Evolutionary conservation across 2,888 invertebrate genomes (phyloP), one percentile per base, ranked within the genome.

Genomic region (Cantharis rufa): DNA sequence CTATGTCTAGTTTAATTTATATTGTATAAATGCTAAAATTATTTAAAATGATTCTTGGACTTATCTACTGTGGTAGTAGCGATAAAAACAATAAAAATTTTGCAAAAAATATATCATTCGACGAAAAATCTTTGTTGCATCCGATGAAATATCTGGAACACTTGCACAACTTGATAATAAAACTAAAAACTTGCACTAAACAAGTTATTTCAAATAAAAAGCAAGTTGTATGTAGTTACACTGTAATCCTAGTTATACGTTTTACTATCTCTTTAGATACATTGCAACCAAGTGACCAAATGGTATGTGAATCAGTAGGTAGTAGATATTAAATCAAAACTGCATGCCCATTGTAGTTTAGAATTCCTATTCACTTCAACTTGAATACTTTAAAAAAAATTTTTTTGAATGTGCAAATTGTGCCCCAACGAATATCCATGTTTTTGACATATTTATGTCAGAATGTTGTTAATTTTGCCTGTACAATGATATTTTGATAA

Each of bases 121-220:
- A 63, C 24, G 62, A 16, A 21, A 32, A 71, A 48, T 72, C 66
- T 48, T 27, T 48, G 72, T 48, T 68, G 66, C 63, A 64, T 11
- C 21, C 48, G n/a, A 64, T 64, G 18, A 64, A 28, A 69, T 64
- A 64, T 70, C 70, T 74, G 66, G 74, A 74, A 74, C 64, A 64
- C 75, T 71, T 63, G 71, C 28, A 62, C 62, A 28, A 24, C 71
- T 75, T 24, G 63, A 69, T 66, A 73, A 18, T 21, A 74, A 74
- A 74, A 74, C 62, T 62, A 74, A 78, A 75, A 76, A 78, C 73
- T 76, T 69, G 75, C 28, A 74, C 63, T 73, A 73, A 78, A 78
- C 78, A 63, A 76, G 78, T 78, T 78, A 73, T 73, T 76, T 75
- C n/a, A 71, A 73, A 75, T 78, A 78, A 78, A 78, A 78, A 78